Conservation (phyloP, 2,888 invertebrate genomes). For the Isoperla grammatica region DNA sequence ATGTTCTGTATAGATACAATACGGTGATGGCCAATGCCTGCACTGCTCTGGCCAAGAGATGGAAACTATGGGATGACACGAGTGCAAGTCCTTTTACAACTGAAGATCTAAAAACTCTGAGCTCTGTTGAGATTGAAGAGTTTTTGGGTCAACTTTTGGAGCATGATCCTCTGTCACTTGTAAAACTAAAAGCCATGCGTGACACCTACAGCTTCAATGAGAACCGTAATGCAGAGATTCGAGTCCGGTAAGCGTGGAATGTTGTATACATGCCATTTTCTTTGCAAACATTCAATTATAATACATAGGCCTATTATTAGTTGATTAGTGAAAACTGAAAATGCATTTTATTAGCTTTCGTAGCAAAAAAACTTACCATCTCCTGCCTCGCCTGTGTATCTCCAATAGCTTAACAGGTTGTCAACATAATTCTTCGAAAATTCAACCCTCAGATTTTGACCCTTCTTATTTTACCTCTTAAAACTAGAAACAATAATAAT, state of each 20-base stretch:
- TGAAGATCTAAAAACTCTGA: conserved; percentile 52
- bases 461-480: too few species aligned
- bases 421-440: too few species aligned
- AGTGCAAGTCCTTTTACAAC: conserved; percentile 44
- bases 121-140: conserved; percentile 60
- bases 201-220: conserved; percentile 57
- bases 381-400: too few species aligned
- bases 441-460: too few species aligned
- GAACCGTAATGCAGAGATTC: conserved; percentile 73
- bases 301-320: too few species aligned
- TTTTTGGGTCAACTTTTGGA: conserved; percentile 64
- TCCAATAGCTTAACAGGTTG: too few species aligned
- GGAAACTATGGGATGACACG: conserved; percentile 48
- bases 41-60: conserved; percentile 50
- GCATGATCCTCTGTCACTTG: conserved; percentile 48
- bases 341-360: too few species aligned
- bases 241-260: conserved; percentile 43
- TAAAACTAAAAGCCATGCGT: conserved; percentile 57
- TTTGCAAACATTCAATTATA: too few species aligned
- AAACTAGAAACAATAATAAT: too few species aligned
- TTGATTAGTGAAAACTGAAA: too few species aligned
- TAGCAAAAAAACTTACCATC: too few species aligned
- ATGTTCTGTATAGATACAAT: conserved; percentile 54
- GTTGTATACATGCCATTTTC: not conserved
- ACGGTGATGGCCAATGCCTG: conserved; percentile 58